phyloP scores from a whole-genome alignment of 2,888 invertebrate genomes.

The Melinopterus prodromus region DNA sequence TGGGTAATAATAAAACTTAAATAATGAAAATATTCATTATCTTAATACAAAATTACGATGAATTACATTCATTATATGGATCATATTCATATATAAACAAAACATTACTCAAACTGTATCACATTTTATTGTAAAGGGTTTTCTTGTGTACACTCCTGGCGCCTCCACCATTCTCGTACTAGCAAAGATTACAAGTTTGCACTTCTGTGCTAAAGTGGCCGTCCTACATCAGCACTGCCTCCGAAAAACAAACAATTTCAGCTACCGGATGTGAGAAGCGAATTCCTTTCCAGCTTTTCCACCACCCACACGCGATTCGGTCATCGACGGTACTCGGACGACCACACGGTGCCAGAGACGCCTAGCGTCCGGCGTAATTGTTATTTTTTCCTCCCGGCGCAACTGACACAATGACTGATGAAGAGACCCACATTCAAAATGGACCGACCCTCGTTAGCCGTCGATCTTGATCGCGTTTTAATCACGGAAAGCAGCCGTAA shows the following conservation, averaged over 20 bases:
- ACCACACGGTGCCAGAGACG: not conserved
- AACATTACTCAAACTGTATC: too few species aligned
- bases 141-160: not conserved
- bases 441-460: slow-evolving; percentile 17
- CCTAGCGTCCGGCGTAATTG: slow-evolving; percentile 19
- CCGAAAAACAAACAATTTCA: not conserved
- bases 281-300: not conserved
- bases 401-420: slow-evolving; percentile 16
- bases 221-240: not conserved
- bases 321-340: not conserved
- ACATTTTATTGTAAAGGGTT: not conserved
- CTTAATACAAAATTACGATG: too few species aligned
- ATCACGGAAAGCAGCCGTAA: not conserved
- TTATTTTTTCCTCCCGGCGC: slow-evolving; percentile 13
- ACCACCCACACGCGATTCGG: not conserved
- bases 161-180: not conserved
- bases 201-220: not conserved
- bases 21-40: too few species aligned
- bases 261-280: not conserved
- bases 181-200: not conserved
- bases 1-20: too few species aligned
- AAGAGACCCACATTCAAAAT: slow-evolving; percentile 9
- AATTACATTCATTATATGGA: too few species aligned
- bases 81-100: too few species aligned
- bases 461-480: slow-evolving; percentile 20